Percentiles rank a stretch among this genome's conserved stretches.
Evolutionary conservation across 2,888 invertebrate genomes (phyloP).

Genomic region (Phengaris arion): DNA sequence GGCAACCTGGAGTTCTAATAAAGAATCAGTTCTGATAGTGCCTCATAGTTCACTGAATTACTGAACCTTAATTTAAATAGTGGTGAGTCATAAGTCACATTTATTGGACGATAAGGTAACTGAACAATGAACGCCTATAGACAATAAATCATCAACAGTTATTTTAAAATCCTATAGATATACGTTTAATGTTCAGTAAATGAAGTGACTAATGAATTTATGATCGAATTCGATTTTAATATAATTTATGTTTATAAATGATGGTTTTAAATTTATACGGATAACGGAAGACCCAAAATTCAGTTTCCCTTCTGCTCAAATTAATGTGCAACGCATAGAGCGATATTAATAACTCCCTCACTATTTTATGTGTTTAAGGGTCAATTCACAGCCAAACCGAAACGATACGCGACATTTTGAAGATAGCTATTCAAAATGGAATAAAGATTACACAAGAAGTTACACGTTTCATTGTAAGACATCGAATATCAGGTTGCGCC

Average conservation of each 20-base stretch:
- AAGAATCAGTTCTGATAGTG: too few relatives aligned
- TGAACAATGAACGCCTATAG: constrained; percentile 60
- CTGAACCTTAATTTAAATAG: constrained; percentile 57
- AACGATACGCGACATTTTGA: too few relatives aligned
- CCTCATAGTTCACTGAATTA: background rate
- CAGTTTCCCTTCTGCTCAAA: background rate
- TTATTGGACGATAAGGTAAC: constrained; percentile 71
- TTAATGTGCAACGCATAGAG: background rate
- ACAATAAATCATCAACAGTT: constrained; percentile 58
- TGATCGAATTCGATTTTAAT: constrained; percentile 28
- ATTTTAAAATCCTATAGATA: constrained; percentile 38
- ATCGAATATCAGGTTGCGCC: too few relatives aligned
- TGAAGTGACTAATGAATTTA: constrained; percentile 42
- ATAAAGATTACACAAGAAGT: too few relatives aligned
- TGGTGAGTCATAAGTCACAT: constrained; percentile 67
- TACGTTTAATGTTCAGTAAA: constrained; percentile 35
- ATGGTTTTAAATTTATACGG: background rate
- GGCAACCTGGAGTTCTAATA: too few relatives aligned
- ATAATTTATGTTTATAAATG: constrained; percentile 4
- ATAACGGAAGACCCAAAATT: constrained; percentile 18
- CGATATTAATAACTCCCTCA: background rate
- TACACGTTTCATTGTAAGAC: too few relatives aligned
- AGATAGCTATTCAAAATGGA: too few relatives aligned
- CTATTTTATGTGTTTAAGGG: background rate
- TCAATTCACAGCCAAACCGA: too few relatives aligned